Evolutionary conservation across 2,888 invertebrate species (phyloP).

Genomic region (Diplolepis rosae): DNA sequence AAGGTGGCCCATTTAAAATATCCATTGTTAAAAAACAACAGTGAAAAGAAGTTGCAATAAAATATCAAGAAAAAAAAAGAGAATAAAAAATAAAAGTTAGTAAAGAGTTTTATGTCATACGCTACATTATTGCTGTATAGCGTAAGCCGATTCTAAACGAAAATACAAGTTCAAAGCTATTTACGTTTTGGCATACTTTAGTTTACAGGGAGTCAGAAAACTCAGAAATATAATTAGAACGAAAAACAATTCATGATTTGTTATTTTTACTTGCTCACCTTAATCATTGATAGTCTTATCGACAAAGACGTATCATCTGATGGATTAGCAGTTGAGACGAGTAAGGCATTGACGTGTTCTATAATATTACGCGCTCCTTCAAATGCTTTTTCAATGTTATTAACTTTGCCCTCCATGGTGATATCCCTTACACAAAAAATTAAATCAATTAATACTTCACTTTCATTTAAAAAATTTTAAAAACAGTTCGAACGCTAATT

Average conservation of each 20-base stretch:
- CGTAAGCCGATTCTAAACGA: conserved; percentile 1
- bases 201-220: conserved; percentile 52
- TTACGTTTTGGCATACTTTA: conserved; percentile 59
- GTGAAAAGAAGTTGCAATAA: too few relatives aligned
- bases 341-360: conserved; percentile 74
- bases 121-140: neutral
- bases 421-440: conserved; percentile 51
- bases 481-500: neutral
- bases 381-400: conserved; percentile 45
- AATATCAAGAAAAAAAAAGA: neutral
- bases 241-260: conserved; percentile 49
- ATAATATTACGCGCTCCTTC: conserved; percentile 68
- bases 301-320: conserved; percentile 80
- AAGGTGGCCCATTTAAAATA: too few relatives aligned
- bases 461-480: neutral
- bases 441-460: neutral
- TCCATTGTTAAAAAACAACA: too few relatives aligned
- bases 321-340: conserved; percentile 79
- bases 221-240: conserved; percentile 57
- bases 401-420: conserved; percentile 59
- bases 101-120: neutral
- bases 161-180: conserved; percentile 51
- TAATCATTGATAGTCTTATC: conserved; percentile 79
- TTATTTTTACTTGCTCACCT: conserved; percentile 72
- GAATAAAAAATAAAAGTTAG: neutral